Conservation (phyloP, 2,797 vertebrate species). For the Etheostoma perlongum region DNA sequence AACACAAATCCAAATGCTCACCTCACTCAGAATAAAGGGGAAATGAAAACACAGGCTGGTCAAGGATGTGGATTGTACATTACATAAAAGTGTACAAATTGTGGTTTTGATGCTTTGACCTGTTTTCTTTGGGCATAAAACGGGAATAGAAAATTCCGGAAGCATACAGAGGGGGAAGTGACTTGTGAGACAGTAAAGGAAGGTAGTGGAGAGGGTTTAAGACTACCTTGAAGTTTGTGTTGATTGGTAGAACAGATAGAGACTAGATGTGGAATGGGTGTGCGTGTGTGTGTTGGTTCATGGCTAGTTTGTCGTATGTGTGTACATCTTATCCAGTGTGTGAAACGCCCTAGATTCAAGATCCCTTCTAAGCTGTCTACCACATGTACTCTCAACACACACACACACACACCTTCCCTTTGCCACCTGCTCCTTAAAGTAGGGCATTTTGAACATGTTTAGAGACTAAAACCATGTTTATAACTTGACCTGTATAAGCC, state of each 20-base stretch:
- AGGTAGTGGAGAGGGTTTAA: not conserved
- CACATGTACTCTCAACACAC: conserved; percentile 9
- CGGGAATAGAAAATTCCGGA: not conserved
- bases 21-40: conserved; percentile 25
- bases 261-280: not conserved
- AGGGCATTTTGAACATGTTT: no score
- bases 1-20: not conserved
- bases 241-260: not conserved
- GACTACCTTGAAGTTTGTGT: not conserved
- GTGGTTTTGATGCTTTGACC: not conserved
- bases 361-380: conserved; percentile 32
- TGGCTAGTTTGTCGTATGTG: not conserved
- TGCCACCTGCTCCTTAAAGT: conserved; percentile 13
- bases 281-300: not conserved
- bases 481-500: no score
- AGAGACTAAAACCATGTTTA: no score
- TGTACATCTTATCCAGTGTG: not conserved
- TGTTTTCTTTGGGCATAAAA: conserved; percentile 3
- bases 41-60: conserved; percentile 41
- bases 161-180: not conserved
- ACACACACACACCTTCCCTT: conserved; percentile 8
- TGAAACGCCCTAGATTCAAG: conserved; percentile 26
- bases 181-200: not conserved
- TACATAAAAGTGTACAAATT: not conserved
- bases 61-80: no score